Conservation (phyloP, 2,113 vertebrate species). For the Hipposideros armiger region DNA sequence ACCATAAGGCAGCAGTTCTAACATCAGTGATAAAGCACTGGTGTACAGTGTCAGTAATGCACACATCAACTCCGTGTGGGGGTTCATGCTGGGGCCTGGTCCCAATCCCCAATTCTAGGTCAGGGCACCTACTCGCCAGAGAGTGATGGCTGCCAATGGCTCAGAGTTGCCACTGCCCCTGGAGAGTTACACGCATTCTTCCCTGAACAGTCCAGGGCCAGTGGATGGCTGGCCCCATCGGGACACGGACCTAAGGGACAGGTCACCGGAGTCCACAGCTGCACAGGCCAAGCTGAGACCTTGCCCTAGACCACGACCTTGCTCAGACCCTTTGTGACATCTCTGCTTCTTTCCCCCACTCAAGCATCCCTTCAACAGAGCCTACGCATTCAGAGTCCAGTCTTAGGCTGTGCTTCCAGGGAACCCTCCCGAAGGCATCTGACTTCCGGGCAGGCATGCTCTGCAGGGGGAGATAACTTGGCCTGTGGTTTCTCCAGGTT, state of each 20-base stretch:
- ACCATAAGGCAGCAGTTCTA: neutral
- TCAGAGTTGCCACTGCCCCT: neutral
- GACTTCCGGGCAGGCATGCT: neutral
- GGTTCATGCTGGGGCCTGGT: too few relatives aligned
- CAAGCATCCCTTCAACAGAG: fast-evolving
- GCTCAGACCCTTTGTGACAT: neutral
- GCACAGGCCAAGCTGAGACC: neutral
- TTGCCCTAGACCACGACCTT: neutral
- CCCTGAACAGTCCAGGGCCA: neutral
- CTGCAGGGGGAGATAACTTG: neutral
- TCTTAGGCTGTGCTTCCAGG: neutral
- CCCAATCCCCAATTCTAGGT: neutral
- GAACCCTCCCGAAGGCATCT: neutral
- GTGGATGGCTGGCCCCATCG: fast-evolving
- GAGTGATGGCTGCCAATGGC: neutral
- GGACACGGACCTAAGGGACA: neutral
- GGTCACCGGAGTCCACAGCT: neutral
- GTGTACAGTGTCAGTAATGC: fast-evolving
- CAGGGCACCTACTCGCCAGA: neutral
- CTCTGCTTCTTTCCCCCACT: too few relatives aligned
- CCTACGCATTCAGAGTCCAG: neutral
- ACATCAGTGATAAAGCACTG: fast-evolving
- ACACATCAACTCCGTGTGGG: neutral
- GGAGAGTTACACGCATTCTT: neutral
- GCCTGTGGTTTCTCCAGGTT: neutral